phyloP scores from a whole-genome alignment of 2,888 invertebrate genomes.

The Steinernema hermaphroditum region DNA sequence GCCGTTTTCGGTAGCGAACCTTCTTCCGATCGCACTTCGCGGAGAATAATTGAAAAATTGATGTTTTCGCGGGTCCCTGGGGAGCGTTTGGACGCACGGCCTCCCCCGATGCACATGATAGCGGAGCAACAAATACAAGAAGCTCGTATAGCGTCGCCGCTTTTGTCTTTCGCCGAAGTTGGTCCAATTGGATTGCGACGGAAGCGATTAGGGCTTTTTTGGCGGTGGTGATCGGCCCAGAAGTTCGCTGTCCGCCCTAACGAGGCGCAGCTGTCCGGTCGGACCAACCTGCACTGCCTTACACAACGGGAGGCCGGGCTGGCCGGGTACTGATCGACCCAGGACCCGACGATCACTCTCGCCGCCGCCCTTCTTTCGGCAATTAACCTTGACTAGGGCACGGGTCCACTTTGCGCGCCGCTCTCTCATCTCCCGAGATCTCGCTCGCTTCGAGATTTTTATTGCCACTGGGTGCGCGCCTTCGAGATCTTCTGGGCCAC shows the following conservation, averaged over 20 bases:
- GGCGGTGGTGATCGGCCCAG: not conserved
- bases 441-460: too few species aligned
- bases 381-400: slow-evolving; percentile 28
- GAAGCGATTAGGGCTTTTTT: slow-evolving; percentile 20
- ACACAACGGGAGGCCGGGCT: slow-evolving; percentile 21
- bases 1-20: not conserved
- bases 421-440: not conserved
- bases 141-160: not conserved
- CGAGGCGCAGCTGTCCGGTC: slow-evolving; percentile 8
- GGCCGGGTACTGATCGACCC: slow-evolving; percentile 10
- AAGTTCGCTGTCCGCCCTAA: not conserved
- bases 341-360: not conserved
- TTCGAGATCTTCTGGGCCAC: too few species aligned
- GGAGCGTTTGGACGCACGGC: not conserved
- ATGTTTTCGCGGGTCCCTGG: slow-evolving; percentile 17
- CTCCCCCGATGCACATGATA: slow-evolving; percentile 9
- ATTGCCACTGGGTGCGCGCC: too few species aligned
- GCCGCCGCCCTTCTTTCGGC: not conserved
- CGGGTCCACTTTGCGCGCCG: slow-evolving; percentile 18
- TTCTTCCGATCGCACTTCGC: not conserved
- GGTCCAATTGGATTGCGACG: slow-evolving; percentile 13
- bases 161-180: too few species aligned
- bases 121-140: not conserved
- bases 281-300: not conserved
- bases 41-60: slow-evolving; percentile 18